Conservation (phyloP, 2,113 vertebrate species). For the Pseudorectes ferrugineus region DNA sequence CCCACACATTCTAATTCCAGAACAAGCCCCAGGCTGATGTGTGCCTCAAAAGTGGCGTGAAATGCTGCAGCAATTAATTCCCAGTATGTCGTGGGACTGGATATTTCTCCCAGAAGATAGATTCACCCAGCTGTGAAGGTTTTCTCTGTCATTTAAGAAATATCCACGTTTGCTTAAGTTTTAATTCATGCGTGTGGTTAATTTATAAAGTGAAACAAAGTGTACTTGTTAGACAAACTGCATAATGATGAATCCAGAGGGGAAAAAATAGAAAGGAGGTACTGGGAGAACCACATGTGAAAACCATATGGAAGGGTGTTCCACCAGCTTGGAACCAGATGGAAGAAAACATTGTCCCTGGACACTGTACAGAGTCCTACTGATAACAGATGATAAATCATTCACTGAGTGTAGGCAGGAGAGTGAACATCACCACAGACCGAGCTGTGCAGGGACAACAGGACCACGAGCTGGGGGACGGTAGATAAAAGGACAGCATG, state of each 20-base stretch:
- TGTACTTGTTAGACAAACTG: neutral
- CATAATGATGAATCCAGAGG: neutral
- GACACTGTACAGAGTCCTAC: conserved; percentile 62
- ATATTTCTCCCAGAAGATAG: neutral
- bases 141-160: neutral
- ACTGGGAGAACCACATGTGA: conserved; percentile 39
- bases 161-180: neutral
- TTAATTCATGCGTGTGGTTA: conserved; percentile 12
- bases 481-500: conserved; percentile 29
- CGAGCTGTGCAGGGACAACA: conserved; percentile 16
- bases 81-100: neutral
- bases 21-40: neutral
- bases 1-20: neutral
- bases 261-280: neutral
- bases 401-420: conserved; percentile 55
- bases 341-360: conserved; percentile 59
- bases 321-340: conserved; percentile 64
- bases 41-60: neutral
- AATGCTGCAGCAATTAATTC: neutral
- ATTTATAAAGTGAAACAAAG: conserved; percentile 26
- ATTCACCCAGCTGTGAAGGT: neutral
- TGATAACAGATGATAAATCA: conserved; percentile 67
- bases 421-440: conserved; percentile 54
- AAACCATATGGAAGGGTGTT: conserved; percentile 53
- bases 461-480: conserved; percentile 29